A percentile compares a stretch with the other conserved stretches of the same genome.
These are phyloP conservation scores for Meriones psammophilus DNA, from an alignment of 2,797 vertebrate genomes.

Conservation along the genomic window DNA sequence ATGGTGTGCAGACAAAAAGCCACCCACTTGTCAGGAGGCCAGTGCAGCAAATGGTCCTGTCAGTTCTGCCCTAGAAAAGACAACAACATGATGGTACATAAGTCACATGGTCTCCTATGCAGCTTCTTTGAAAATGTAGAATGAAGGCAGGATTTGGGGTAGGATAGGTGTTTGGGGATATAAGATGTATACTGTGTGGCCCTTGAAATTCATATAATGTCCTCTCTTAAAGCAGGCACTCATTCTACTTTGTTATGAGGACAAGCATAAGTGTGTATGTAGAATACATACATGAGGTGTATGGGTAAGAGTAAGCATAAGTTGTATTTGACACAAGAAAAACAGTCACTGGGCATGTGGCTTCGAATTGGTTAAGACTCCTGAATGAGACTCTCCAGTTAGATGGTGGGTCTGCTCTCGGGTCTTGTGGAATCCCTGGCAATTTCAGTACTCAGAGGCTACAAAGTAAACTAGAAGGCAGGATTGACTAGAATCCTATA, in stretches of 20 bases:
- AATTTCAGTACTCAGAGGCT: neutral
- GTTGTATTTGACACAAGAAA: neutral
- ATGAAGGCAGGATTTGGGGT: neutral
- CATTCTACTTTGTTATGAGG: neutral
- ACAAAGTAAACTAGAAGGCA: neutral
- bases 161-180: neutral
- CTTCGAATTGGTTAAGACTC: constrained; percentile 13
- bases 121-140: neutral
- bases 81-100: neutral
- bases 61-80: neutral
- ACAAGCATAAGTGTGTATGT: neutral
- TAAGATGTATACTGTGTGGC: neutral
- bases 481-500: neutral
- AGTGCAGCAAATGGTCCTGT: neutral
- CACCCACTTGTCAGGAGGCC: neutral
- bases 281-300: neutral
- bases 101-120: neutral
- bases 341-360: neutral
- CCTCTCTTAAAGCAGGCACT: neutral
- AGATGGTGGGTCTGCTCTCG: neutral
- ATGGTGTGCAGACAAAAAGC: neutral
- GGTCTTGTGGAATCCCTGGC: neutral
- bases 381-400: neutral
- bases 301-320: neutral
- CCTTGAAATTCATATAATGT: neutral